Evolutionary conservation across 2,113 vertebrate species (phyloP), one percentile per base, ranked within the genome.

Genomic region (Hiodon tergisus): DNA sequence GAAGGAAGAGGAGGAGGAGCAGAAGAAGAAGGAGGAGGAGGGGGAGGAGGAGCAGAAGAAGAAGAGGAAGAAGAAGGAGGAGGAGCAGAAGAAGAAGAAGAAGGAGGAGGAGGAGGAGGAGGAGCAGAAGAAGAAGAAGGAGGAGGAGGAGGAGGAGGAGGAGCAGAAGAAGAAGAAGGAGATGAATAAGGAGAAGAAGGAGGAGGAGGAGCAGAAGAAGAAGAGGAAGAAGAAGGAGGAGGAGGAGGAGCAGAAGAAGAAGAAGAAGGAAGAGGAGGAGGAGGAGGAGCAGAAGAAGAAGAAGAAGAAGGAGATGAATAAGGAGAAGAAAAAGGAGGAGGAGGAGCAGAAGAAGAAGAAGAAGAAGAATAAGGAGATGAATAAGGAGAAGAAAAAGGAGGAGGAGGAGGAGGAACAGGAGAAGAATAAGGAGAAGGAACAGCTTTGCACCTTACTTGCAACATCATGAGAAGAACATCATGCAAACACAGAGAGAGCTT

Each of bases 331-430:
- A 66, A 6, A 58, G 51, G 67, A 16, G 74, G 47, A 73, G 51
- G 51, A 52, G 75, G 78, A 78, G 53, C 4, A 5, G 73, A 51
- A 14, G 10, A 53, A 66, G 52, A 8, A 57, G 0, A 72, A 62
- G 60, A 17, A 10, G 6, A 9, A 31, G 4, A 8, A 31, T 2
- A 0, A 46, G 2, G 62, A 14, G 17, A 8, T 11, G 4, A 8
- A 31, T 2, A 0, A 46, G 2, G 62, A 14, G 17, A 8, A 8
- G 62, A 17, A 31, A 5, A 14, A 17, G 60, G 13, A 16, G n/a
- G 9, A 2, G 14, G n/a, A 3, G n/a, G 5, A 16, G 60, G 7
- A 16, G 7, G 60, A 5, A 16, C 2, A 16, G 60, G n/a, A 2
- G 11, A 11, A 14, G 11, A 60, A 14, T 11, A 14, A 60, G 31